phyloP scores from a whole-genome alignment of 2,797 vertebrate species.

The Sebastes diploproa region DNA sequence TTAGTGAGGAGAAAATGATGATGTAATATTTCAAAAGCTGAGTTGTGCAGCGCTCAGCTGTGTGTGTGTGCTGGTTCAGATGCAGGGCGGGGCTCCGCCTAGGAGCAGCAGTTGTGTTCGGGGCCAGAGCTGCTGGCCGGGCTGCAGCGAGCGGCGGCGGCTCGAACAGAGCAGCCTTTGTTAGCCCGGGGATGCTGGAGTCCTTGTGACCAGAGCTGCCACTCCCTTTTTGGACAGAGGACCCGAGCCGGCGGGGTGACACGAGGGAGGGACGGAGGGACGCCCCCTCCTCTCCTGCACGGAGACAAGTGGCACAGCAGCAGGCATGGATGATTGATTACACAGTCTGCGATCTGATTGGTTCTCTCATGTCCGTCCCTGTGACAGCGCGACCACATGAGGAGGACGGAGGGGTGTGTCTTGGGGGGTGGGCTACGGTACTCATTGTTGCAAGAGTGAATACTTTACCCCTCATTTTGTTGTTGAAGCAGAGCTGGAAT shows the following conservation, averaged over 20 bases:
- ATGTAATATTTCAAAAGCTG: background rate
- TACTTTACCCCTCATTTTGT: conserved; percentile 16
- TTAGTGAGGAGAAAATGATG: background rate
- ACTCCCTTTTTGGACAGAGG: conserved; percentile 68
- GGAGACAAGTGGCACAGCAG: conserved; percentile 49
- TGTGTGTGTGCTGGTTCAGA: background rate
- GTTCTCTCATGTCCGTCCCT: conserved; percentile 22
- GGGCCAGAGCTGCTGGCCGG: conserved; percentile 49
- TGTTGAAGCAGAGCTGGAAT: conserved; percentile 20
- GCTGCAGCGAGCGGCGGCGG: conserved; percentile 27
- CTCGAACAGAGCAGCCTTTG: conserved; percentile 82
- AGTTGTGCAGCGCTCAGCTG: background rate
- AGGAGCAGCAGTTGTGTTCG: conserved; percentile 55
- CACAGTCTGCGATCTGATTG: conserved; percentile 38
- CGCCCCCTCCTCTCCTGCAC: background rate
- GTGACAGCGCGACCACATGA: conserved; percentile 14
- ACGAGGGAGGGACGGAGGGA: background rate
- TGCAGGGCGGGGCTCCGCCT: conserved; percentile 19
- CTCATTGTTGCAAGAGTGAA: conserved; percentile 52
- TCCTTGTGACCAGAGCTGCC: conserved; percentile 77
- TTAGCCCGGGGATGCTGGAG: conserved; percentile 71
- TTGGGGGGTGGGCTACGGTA: conserved; percentile 8
- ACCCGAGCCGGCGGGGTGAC: conserved; percentile 40
- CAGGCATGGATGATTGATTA: conserved; percentile 65
- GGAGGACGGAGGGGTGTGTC: conserved; percentile 40